phyloP scores from a whole-genome alignment of 2,113 vertebrate genomes.

The Rhabdomys dilectus region DNA sequence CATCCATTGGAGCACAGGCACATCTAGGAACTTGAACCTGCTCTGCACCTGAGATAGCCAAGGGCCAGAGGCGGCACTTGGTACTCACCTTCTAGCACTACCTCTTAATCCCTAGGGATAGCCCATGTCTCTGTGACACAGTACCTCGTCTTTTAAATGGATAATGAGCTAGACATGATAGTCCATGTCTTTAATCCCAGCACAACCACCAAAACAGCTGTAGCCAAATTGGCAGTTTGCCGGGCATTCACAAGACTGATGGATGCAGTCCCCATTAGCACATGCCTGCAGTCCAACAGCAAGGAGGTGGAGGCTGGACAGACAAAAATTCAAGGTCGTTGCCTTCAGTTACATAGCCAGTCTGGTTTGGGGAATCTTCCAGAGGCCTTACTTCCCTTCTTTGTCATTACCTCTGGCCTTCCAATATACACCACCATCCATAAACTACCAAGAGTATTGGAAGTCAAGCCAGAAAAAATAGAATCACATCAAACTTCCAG shows the following conservation, averaged over 20 bases:
- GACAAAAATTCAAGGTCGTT: background rate
- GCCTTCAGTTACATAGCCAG: background rate
- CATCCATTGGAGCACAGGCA: background rate
- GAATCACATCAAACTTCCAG: background rate
- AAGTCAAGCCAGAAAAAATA: constrained; percentile 29
- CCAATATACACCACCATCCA: background rate
- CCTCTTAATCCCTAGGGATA: background rate
- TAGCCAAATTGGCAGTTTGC: background rate
- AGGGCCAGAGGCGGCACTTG: background rate
- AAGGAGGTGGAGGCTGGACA: no score
- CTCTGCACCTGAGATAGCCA: background rate
- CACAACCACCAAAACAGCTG: background rate
- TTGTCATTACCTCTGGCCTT: background rate
- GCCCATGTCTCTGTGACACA: background rate
- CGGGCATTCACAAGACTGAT: background rate
- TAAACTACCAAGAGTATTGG: background rate
- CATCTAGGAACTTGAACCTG: background rate
- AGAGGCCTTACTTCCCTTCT: background rate
- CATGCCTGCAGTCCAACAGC: background rate
- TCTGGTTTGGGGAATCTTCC: background rate
- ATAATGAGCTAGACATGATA: background rate
- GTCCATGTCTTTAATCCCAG: background rate
- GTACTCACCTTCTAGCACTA: background rate
- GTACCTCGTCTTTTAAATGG: background rate
- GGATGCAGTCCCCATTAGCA: background rate